Percentiles rank a stretch among this genome's conserved stretches.
These are phyloP conservation scores for Corythoichthys haematopterus DNA, from an alignment of 2,113 vertebrate species.

Conservation along the genomic window DNA sequence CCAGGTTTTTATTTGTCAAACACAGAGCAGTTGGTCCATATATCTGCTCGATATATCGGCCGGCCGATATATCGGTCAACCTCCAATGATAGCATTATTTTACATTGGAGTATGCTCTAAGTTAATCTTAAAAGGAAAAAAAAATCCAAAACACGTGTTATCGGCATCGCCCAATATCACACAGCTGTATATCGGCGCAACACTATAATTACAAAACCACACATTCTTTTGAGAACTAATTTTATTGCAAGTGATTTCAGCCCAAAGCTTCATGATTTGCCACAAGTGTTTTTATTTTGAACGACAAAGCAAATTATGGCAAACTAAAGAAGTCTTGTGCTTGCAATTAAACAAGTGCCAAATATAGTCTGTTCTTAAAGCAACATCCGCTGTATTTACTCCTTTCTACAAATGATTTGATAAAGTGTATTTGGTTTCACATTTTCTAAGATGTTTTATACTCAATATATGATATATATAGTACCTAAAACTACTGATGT, in stretches of 20 bases:
- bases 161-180: too few relatives aligned
- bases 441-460: constrained; percentile 20
- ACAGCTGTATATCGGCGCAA: too few relatives aligned
- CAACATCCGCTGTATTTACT: not conserved
- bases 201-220: too few relatives aligned
- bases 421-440: constrained; percentile 6
- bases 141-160: too few relatives aligned
- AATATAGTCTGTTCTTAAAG: constrained; percentile 4
- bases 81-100: too few relatives aligned
- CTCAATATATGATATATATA: not conserved
- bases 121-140: too few relatives aligned
- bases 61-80: too few relatives aligned
- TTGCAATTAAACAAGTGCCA: constrained; percentile 36
- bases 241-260: not conserved
- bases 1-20: too few relatives aligned
- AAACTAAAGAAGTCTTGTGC: constrained; percentile 23
- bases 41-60: too few relatives aligned
- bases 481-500: not conserved
- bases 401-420: constrained; percentile 1
- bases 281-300: not conserved
- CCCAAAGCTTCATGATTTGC: not conserved
- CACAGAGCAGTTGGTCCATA: too few relatives aligned
- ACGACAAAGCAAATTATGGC: not conserved
- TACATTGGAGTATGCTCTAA: too few relatives aligned
- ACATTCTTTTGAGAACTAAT: too few relatives aligned